Evolutionary conservation across 2,797 vertebrate genomes (phyloP).

Genomic region (Falco naumanni): DNA sequence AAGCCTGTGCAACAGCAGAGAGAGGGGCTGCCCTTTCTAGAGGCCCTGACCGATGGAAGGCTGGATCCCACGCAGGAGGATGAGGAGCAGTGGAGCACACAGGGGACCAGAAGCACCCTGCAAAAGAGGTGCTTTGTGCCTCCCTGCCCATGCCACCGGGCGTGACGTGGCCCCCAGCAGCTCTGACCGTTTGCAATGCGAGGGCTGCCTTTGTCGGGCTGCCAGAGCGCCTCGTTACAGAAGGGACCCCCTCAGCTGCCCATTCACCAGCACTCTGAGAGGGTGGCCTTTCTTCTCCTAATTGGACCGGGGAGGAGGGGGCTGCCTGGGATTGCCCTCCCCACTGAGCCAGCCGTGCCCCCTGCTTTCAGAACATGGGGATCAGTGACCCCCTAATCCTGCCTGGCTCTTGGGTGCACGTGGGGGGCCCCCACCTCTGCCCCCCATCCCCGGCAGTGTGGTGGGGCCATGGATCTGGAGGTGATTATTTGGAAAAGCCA

Average conservation of each 20-base stretch:
- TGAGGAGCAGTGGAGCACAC: rapidly evolving
- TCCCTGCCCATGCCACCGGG: neutral
- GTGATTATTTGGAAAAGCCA: neutral
- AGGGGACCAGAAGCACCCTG: neutral
- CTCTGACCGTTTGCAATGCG: rapidly evolving
- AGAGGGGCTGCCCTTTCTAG: neutral
- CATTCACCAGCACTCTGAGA: rapidly evolving
- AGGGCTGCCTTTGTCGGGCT: slow-evolving; percentile 6
- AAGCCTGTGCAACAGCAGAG: neutral
- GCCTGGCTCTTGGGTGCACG: neutral
- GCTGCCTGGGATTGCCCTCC: neutral
- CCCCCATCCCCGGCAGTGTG: neutral
- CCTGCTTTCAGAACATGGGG: rapidly evolving
- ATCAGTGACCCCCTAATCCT: neutral
- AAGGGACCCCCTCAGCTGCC: neutral
- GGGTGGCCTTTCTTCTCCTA: neutral
- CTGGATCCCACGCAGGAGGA: rapidly evolving
- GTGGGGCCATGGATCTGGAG: neutral
- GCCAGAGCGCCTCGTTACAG: neutral
- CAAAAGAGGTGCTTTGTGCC: neutral
- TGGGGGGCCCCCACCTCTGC: neutral
- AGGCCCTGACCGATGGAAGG: neutral
- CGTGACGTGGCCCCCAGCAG: rapidly evolving
- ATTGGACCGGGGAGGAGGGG: neutral
- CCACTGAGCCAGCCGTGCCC: neutral